Percentiles rank a stretch among this genome's conserved stretches.
phyloP scores from a whole-genome alignment of 1,140 invertebrate species.

The Sycophila sp. region DNA sequence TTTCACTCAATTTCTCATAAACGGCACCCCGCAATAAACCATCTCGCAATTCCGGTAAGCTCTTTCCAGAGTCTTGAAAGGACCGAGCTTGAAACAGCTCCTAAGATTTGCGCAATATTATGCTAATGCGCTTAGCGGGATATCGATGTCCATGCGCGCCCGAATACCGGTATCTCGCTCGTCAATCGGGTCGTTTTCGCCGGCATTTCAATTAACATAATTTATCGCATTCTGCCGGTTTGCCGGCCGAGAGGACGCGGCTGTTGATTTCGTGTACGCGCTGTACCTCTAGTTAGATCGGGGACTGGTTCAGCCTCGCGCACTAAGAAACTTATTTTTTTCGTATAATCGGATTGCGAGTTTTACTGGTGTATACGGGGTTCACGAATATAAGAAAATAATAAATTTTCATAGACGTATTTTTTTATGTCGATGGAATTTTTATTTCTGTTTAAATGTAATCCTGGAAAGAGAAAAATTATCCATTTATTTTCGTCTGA shows the following conservation, averaged over 20 bases:
- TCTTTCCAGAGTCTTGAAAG: too few species aligned
- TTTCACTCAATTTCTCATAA: too few species aligned
- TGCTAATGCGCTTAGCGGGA: constrained; percentile 7
- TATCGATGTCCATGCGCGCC: neutral
- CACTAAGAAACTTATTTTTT: neutral
- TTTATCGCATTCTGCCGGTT: constrained; percentile 28
- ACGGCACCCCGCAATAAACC: too few species aligned
- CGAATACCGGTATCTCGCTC: constrained; percentile 20
- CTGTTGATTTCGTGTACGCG: neutral
- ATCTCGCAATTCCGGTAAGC: too few species aligned
- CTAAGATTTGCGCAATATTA: constrained; percentile 13
- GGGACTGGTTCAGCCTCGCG: neutral
- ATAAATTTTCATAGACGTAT: too few species aligned
- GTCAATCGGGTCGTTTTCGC: constrained; percentile 12
- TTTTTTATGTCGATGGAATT: too few species aligned
- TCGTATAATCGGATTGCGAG: neutral
- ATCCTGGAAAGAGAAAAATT: too few species aligned
- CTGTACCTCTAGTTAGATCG: neutral
- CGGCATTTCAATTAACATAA: constrained; percentile 30
- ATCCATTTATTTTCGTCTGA: too few species aligned
- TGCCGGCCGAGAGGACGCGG: neutral
- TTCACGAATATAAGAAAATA: too few species aligned
- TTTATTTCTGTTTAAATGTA: too few species aligned
- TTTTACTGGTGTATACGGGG: neutral
- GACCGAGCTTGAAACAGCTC: neutral